These are phyloP conservation scores for Calyptomena viridis DNA, from an alignment of 2,113 vertebrate genomes.

Conservation along the genomic window DNA sequence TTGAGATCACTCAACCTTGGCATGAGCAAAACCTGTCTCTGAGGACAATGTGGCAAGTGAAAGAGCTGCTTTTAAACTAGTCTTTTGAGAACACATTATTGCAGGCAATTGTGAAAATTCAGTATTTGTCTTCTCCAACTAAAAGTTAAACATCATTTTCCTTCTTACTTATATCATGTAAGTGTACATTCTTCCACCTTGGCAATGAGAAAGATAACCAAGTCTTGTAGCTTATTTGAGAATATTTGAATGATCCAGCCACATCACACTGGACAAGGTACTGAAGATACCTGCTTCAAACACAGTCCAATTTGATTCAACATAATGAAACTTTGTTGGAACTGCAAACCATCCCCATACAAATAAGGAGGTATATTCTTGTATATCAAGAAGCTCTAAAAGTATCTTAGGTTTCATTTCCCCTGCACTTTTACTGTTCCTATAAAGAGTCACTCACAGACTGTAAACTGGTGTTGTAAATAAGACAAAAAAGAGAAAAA, in stretches of 20 bases:
- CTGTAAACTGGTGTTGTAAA: not conserved
- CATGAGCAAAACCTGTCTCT: not conserved
- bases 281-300: not conserved
- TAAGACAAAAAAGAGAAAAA: not conserved
- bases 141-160: not conserved
- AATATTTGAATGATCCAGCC: not conserved
- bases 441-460: not conserved
- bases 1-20: slow-evolving; percentile 9
- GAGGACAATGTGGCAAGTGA: not conserved
- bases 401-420: not conserved
- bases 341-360: not conserved
- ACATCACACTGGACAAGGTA: not conserved
- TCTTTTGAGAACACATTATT: not conserved
- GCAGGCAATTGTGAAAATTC: not conserved
- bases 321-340: not conserved
- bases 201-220: not conserved
- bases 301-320: not conserved
- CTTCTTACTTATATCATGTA: not conserved
- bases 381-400: not conserved
- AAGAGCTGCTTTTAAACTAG: not conserved
- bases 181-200: not conserved
- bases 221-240: not conserved
- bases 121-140: not conserved
- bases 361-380: not conserved
- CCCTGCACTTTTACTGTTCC: not conserved